Conservation (phyloP, 2,888 invertebrate genomes). For the Latrodectus hesperus region DNA sequence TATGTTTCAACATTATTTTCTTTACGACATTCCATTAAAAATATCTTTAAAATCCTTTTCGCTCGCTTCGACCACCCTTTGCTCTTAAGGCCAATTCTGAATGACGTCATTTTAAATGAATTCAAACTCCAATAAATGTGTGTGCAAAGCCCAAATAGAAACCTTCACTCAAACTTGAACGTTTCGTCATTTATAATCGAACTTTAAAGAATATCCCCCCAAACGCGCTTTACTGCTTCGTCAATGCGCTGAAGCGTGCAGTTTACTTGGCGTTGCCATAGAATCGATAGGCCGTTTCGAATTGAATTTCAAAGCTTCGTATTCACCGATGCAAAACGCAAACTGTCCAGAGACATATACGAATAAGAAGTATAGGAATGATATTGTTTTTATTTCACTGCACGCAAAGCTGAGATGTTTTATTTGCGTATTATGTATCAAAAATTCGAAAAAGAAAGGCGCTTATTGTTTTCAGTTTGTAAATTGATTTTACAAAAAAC, state of each 20-base stretch:
- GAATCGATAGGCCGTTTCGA: constrained; percentile 23
- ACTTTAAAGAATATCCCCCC: constrained; percentile 18
- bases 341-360: background rate
- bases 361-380: constrained; percentile 1
- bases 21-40: too few relatives aligned
- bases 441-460: too few relatives aligned
- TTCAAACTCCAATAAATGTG: too few relatives aligned
- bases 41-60: too few relatives aligned
- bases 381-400: background rate
- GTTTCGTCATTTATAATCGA: constrained; percentile 20
- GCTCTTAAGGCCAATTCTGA: too few relatives aligned
- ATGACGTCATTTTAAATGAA: too few relatives aligned
- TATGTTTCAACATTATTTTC: too few relatives aligned
- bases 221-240: constrained; percentile 22
- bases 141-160: background rate
- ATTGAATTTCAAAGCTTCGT: constrained; percentile 11
- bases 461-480: too few relatives aligned
- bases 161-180: constrained; percentile 2
- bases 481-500: too few relatives aligned
- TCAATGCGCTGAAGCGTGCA: constrained; percentile 19
- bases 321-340: background rate
- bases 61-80: too few relatives aligned
- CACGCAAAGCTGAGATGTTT: too few relatives aligned
- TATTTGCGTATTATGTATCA: too few relatives aligned
- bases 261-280: constrained; percentile 36